Evolutionary conservation across 2,888 invertebrate genomes (phyloP), one percentile per base, ranked within the genome.

Genomic region (Tipula vernalis): DNA sequence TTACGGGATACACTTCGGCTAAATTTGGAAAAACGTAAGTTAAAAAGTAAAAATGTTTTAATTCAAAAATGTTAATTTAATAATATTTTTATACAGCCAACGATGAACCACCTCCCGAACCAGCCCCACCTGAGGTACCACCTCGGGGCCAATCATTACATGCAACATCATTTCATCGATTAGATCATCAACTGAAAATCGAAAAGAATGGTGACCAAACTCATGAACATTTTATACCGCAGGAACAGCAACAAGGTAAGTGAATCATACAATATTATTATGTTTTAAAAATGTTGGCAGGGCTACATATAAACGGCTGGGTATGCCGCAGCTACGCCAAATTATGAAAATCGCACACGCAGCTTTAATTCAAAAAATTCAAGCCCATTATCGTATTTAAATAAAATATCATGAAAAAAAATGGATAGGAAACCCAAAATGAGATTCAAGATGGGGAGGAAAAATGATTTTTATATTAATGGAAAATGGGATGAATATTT

Each of bases 71-170:
- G 8, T 18, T 51, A 15, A 12, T 18, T 42, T 18, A 18, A 2
- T 39, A 39, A 18, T 71, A 18, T 71, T 18, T n/a, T 28, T 28
- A 28, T 28, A 18, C 28, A 36, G 86, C 51, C 2, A 42, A 57
- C n/a, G 86, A 86, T 36, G 96, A 96, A 88, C 96, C 96, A 2
- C 96, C 96, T 12, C 96, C 96, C 3, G 96, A 96, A 90, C 96
- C 96, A 1, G 96, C 96, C 86, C 96, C 96, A 5, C 96, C 96
- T 2, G 96, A 96, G 92, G 95, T 96, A 86, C 96, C 96, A 47
- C 96, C 96, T n/a, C 93, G 96, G 83, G 96, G 96, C 1, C 96
- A 96, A 15, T 96, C 96, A 86, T 92, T 96, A 87, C 95, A 96
- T 36, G 90, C 91, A 36, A 90, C 91, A 90, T 91, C 91, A 87